Conservation (phyloP, 2,888 invertebrate genomes). For the Nematopogon swammerdamellus region DNA sequence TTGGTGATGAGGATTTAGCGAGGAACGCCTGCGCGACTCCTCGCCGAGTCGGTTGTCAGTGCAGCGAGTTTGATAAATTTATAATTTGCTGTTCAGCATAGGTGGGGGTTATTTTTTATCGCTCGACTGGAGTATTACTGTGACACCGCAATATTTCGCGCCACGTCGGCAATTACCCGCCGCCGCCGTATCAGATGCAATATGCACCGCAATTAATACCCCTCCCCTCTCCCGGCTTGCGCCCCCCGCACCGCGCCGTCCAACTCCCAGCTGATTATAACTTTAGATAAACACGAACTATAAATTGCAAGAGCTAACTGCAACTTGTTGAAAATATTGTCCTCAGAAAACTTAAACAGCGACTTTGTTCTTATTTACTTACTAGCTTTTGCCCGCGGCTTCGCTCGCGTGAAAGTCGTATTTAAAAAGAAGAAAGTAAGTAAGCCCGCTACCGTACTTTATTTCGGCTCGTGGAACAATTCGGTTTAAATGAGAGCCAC, state of each 20-base stretch:
- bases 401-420: too few species aligned
- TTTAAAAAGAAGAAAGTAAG: too few species aligned
- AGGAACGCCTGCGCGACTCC: neutral
- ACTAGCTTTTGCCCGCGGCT: too few species aligned
- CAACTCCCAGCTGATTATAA: neutral
- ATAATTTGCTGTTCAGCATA: neutral
- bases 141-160: neutral
- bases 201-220: neutral
- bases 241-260: neutral
- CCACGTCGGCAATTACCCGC: neutral
- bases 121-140: neutral
- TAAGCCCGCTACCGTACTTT: too few species aligned
- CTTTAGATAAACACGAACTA: neutral
- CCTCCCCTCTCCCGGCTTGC: neutral
- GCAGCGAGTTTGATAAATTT: neutral
- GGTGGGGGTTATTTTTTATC: neutral
- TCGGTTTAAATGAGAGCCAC: too few species aligned
- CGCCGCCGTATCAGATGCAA: neutral
- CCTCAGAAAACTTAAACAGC: too few species aligned
- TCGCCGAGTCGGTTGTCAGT: neutral
- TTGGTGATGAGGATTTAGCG: neutral
- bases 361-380: too few species aligned
- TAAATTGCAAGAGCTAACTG: too few species aligned
- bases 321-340: too few species aligned
- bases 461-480: too few species aligned